Base-by-base conservation (phyloP, 1,140 invertebrate species). In the Drosophila sp. region DNA sequence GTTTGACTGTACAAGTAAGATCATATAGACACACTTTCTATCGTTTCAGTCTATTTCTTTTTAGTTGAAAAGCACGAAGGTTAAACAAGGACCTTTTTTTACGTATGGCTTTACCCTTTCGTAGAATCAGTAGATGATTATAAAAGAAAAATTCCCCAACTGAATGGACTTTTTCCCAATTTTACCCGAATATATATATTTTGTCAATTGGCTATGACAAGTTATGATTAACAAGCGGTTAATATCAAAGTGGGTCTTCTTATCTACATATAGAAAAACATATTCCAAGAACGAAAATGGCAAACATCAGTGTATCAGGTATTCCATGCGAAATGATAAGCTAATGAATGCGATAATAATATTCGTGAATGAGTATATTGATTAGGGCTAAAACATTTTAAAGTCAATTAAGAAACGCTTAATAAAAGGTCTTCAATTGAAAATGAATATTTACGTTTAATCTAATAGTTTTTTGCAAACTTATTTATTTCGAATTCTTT, bases 241-340 rank as follows among this genome's bases (percentile, higher is more conserved):
- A 58, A 70, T 70, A 25, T 30, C n/a, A 77, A 77, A 78, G 27
- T 60, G 66, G 61, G 65, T 66, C 70, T 32, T 29, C 38, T 66
- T 77, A 77, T 79, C 75, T 70, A 17, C 61, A 76, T 47, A 33
- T 56, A 64, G 54, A 57, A 30, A 27, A 50, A 8, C 25, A 27
- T 50, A 27, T 50, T 50, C 44, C 44, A 50, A 27, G 44, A 50
- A 47, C 17, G 23, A 50, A 50, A 50, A 50, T 50, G 44, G 44
- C 44, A 50, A 50, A 50, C 44, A 25, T 27, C 44, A 50, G 23
- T 50, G 17, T 17, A 17, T 17, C 17, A 50, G 35, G 35, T 38
- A 11, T 38, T 25, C 64, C 33, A 60, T 17, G 5, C 60, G 30
- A 32, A 40, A 41, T 23, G n/a, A 40, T 8, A 47, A 32, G 41